phyloP scores from a whole-genome alignment of 2,888 invertebrate species.

The Ophion ventricosus region DNA sequence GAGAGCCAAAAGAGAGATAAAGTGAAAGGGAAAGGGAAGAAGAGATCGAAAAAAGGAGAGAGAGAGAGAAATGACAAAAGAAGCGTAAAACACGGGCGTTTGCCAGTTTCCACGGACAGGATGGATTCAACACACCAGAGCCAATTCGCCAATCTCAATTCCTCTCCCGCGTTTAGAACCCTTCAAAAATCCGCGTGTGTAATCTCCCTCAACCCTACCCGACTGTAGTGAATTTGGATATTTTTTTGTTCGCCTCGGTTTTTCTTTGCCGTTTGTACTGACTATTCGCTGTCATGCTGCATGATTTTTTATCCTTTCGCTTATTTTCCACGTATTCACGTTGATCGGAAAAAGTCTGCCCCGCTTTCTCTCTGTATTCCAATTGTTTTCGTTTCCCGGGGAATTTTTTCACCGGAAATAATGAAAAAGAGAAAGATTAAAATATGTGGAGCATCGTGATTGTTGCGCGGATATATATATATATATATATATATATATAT shows the following conservation, averaged over 20 bases:
- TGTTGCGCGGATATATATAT: background rate
- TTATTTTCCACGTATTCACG: background rate
- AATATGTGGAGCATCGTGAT: background rate
- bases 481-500: too few species aligned
- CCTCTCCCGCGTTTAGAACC: background rate
- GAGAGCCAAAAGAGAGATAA: background rate
- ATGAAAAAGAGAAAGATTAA: background rate
- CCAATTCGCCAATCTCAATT: conserved; percentile 53
- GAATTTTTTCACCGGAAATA: background rate
- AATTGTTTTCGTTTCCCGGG: background rate
- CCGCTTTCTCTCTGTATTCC: background rate
- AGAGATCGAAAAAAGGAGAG: background rate
- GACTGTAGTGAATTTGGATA: background rate
- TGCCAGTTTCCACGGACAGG: conserved; percentile 30
- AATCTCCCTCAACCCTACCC: background rate
- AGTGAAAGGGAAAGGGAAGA: too few species aligned
- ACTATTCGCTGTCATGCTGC: background rate
- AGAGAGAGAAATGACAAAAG: background rate
- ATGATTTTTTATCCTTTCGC: background rate
- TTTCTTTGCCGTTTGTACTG: background rate
- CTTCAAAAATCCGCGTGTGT: conserved; percentile 44
- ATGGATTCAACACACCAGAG: conserved; percentile 50
- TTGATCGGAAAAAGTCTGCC: background rate
- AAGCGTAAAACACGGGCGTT: background rate
- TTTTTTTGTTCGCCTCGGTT: background rate